Conservation (phyloP, 2,888 invertebrate genomes). For the Gastrophysa polygoni region DNA sequence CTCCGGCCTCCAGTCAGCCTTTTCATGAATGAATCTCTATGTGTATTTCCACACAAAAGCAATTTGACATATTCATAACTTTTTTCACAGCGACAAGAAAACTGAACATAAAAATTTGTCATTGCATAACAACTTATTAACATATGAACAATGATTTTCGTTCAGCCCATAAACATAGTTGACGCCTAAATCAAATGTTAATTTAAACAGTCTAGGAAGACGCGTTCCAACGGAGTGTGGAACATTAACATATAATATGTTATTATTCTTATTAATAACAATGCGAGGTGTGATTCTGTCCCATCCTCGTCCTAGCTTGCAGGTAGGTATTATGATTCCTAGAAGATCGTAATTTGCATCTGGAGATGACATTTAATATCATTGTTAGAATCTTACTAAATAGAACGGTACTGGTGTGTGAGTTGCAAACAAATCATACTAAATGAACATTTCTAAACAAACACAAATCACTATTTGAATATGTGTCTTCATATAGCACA, state of each 20-base stretch:
- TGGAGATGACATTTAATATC: conserved; percentile 41
- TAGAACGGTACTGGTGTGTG: neutral
- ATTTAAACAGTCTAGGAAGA: conserved; percentile 57
- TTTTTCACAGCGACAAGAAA: conserved; percentile 1
- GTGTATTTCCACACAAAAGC: conserved; percentile 9
- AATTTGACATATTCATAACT: conserved; percentile 6
- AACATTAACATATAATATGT: conserved; percentile 60
- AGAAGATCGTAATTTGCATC: conserved; percentile 36
- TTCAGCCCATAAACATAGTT: conserved; percentile 51
- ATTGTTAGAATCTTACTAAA: neutral
- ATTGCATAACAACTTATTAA: conserved; percentile 47
- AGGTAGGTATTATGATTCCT: conserved; percentile 31
- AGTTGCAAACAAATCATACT: neutral
- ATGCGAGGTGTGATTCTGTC: conserved; percentile 56
- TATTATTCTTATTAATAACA: conserved; percentile 60
- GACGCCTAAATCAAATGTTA: conserved; percentile 58
- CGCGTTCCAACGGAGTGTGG: conserved; percentile 55
- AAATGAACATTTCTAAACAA: too few relatives aligned
- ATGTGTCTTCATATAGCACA: too few relatives aligned
- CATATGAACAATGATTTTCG: conserved; percentile 59
- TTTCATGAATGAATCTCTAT: conserved; percentile 8
- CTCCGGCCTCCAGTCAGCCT: neutral
- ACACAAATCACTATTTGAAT: too few relatives aligned
- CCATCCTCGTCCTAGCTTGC: conserved; percentile 46
- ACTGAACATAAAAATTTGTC: conserved; percentile 9